phyloP scores from a whole-genome alignment of 2,113 vertebrate species.

The Psilopsiagon aurifrons region DNA sequence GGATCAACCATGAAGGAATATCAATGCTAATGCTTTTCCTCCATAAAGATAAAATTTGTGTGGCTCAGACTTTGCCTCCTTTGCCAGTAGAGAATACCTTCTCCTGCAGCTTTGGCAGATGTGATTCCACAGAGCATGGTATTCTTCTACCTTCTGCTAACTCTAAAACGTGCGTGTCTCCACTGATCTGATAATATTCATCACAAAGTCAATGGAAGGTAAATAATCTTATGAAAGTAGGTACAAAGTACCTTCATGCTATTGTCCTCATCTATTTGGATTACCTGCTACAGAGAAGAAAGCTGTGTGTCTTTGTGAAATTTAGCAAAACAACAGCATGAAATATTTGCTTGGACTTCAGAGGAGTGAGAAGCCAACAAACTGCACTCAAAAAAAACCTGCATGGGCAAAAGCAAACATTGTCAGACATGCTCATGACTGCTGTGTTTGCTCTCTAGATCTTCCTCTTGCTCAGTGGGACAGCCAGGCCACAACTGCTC shows the following conservation, averaged over 20 bases:
- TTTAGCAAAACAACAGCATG: neutral
- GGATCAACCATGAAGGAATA: neutral
- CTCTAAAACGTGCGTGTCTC: neutral
- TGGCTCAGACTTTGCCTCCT: neutral
- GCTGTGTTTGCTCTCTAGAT: neutral
- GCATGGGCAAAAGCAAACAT: neutral
- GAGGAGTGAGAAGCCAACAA: neutral
- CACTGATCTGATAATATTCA: neutral
- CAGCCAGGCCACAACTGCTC: neutral
- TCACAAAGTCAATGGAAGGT: neutral
- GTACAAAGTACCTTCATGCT: neutral
- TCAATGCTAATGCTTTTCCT: neutral
- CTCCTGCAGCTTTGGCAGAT: neutral
- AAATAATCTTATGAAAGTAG: neutral
- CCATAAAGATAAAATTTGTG: accelerated
- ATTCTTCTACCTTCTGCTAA: neutral
- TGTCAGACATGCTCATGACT: neutral
- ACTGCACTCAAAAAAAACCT: neutral
- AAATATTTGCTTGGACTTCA: neutral
- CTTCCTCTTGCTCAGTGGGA: neutral
- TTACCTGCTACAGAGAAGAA: neutral
- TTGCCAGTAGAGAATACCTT: neutral
- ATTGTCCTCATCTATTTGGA: neutral
- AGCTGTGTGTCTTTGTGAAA: neutral
- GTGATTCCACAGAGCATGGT: neutral